Evolutionary conservation across 2,113 vertebrate species (phyloP).

Genomic region (Struthio camelus): DNA sequence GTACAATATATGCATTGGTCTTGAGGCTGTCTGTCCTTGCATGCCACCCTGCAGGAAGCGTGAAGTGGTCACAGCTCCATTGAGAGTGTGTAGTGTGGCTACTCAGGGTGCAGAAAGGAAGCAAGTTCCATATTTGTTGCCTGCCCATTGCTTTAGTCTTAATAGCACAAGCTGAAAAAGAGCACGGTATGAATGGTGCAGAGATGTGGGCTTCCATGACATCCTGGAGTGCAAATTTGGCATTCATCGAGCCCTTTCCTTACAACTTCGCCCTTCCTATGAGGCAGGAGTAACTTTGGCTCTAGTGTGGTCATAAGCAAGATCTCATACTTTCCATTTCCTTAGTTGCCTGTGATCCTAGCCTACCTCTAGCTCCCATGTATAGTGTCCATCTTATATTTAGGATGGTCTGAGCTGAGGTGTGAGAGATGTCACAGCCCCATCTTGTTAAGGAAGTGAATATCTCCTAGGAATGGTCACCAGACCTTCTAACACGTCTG

Average conservation of each 20-base stretch:
- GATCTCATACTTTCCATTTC: neutral
- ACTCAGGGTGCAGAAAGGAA: neutral
- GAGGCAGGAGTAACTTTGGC: neutral
- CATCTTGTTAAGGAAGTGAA: neutral
- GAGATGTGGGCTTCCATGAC: neutral
- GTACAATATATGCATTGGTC: neutral
- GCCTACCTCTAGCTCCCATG: neutral
- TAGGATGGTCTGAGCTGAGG: neutral
- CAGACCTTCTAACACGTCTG: neutral
- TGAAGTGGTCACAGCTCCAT: neutral
- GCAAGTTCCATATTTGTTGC: neutral
- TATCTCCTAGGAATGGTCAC: neutral
- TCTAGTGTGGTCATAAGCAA: neutral
- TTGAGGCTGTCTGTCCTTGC: neutral
- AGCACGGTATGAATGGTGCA: neutral
- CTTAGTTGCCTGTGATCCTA: neutral
- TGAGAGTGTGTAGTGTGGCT: accelerated
- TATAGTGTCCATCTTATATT: neutral
- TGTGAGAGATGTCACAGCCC: neutral
- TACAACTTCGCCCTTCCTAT: neutral
- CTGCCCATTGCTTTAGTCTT: neutral
- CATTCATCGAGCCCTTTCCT: neutral
- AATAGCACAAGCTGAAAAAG: neutral
- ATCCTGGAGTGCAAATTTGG: neutral
- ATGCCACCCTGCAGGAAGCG: neutral